phyloP scores from a whole-genome alignment of 2,113 vertebrate species.

The Dromas ardeola region DNA sequence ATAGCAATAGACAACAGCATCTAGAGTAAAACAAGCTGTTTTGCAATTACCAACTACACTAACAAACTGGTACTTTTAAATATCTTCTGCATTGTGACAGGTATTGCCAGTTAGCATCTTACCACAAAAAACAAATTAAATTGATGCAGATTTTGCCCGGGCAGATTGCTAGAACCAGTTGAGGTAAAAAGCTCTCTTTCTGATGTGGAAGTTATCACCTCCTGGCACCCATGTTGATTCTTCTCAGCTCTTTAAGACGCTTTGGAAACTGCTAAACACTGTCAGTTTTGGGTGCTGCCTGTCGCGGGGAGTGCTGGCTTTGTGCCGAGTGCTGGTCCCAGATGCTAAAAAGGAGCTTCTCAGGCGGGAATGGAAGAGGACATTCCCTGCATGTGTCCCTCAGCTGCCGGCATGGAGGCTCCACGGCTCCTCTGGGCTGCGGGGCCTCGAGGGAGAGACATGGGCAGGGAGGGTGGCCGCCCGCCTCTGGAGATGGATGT shows the following conservation, averaged over 20 bases:
- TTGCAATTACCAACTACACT: not conserved
- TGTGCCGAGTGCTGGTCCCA: not conserved
- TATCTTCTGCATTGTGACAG: not conserved
- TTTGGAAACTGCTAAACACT: not conserved
- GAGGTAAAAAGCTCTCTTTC: not conserved
- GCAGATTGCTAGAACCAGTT: not conserved
- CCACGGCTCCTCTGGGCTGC: not conserved
- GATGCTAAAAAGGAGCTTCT: not conserved
- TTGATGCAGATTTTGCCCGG: not conserved
- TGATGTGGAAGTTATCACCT: not conserved
- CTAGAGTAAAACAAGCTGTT: not conserved
- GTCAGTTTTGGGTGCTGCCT: not conserved
- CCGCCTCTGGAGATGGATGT: not conserved
- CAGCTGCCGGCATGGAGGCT: not conserved
- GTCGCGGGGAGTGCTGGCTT: accelerated
- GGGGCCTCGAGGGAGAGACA: not conserved
- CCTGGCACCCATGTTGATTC: not conserved
- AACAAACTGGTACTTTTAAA: not conserved
- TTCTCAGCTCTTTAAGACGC: not conserved
- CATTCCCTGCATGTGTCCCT: not conserved
- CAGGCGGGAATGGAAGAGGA: not conserved
- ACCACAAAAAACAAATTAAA: not conserved
- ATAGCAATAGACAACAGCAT: too few relatives aligned
- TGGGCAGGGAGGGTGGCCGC: not conserved
- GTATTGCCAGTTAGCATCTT: not conserved